Base-by-base conservation (phyloP, 2,797 vertebrate genomes). In the Toxotes lorentzi region DNA sequence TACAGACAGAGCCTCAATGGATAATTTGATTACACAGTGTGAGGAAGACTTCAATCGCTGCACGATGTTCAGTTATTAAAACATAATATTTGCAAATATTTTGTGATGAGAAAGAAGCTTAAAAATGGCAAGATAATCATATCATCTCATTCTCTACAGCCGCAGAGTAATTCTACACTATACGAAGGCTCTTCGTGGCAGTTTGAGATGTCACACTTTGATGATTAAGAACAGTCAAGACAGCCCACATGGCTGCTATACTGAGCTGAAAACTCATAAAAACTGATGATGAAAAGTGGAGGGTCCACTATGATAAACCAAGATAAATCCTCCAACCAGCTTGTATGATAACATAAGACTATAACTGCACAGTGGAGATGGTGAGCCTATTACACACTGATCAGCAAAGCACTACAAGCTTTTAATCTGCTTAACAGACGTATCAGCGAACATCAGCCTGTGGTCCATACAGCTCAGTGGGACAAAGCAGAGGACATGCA, bases 401-500 rank as follows among this genome's bases (percentile, higher is more conserved):
- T 81, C 68, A 70, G 63, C 40, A 70, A 70, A 81, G 23, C 53
- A 64, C 32, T 38, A 30, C 47, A 74, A 79, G 76, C 70, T 14
- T 84, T 84, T 81, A 81, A 87, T 88, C 83, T 73, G 76, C 75
- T 81, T 81, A 78, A 70, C 64, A 63, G 57, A 63, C 11, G 12
- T 54, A 91, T 88, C 83, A 74, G 70, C 17, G 1, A 54, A 69
- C 70, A 77, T 76, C 88, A 86, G 88, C 24, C 40, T 73, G 64
- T 62, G 54, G 48, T 59, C 27, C 48, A 48, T n/a, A 51, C 38
- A 70, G 82, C 83, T 78, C 60, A 64, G 65, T 5, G 8, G 68
- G 70, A 86, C 67, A 56, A 50, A 53, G 56, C 10, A 6, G 32
- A 43, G 64, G 24, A 81, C 50, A 61, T 60, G 68, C 56, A 81